Percentiles rank a stretch among this genome's conserved stretches.
phyloP scores from a whole-genome alignment of 2,888 invertebrate genomes.

The Orthosia gracilis region DNA sequence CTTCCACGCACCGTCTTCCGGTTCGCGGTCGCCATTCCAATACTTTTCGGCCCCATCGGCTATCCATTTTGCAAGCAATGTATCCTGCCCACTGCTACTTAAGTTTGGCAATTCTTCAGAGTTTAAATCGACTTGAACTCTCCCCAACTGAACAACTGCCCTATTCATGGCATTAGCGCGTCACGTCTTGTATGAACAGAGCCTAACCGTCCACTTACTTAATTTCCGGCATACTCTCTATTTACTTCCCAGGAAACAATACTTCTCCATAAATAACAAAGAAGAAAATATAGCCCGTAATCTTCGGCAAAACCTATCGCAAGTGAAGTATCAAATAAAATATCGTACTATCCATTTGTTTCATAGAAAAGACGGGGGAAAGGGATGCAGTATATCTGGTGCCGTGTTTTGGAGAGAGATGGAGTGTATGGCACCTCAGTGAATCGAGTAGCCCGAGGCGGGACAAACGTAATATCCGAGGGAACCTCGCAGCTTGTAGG shows the following conservation, averaged over 20 bases:
- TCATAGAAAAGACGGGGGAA: conserved; percentile 61
- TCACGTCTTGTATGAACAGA: background rate
- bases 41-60: too few species aligned
- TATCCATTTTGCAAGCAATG: too few species aligned
- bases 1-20: too few species aligned
- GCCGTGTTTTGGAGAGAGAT: conserved; percentile 55
- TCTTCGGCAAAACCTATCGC: conserved; percentile 50
- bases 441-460: conserved; percentile 73
- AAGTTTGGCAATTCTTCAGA: too few species aligned
- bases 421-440: conserved; percentile 64
- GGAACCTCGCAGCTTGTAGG: conserved; percentile 65
- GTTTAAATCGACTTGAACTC: too few species aligned
- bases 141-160: too few species aligned
- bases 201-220: conserved; percentile 20
- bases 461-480: conserved; percentile 78
- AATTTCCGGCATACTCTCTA: conserved; percentile 39
- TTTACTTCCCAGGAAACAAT: conserved; percentile 45
- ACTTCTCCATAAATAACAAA: conserved; percentile 38
- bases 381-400: conserved; percentile 56
- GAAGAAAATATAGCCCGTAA: conserved; percentile 41
- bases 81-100: too few species aligned
- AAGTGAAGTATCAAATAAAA: conserved; percentile 74
- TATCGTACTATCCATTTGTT: conserved; percentile 69
- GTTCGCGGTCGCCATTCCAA: too few species aligned
- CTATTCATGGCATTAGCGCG: background rate